These are phyloP conservation scores for Drosophila dives DNA, from an alignment of 2,888 invertebrate species.

Conservation along the genomic window DNA sequence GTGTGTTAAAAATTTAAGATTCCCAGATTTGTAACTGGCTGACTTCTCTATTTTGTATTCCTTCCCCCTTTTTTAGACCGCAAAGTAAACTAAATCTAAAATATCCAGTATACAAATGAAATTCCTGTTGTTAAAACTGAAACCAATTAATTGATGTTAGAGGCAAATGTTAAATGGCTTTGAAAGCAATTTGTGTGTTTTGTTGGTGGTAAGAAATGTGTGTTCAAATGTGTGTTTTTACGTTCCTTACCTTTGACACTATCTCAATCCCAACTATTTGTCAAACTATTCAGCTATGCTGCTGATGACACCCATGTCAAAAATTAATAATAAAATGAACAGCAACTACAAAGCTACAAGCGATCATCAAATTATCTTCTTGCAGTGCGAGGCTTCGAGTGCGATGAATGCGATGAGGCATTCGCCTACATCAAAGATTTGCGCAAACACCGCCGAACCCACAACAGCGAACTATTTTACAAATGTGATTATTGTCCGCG, in stretches of 20 bases:
- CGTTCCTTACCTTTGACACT: neutral
- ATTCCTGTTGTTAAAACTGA: neutral
- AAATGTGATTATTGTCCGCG: conserved; percentile 73
- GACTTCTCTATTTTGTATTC: neutral
- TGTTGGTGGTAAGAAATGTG: conserved; percentile 5
- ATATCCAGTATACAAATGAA: neutral
- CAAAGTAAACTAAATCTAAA: neutral
- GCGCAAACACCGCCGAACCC: conserved; percentile 77
- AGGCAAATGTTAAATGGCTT: conserved; percentile 7
- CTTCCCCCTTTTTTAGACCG: neutral
- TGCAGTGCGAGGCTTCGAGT: conserved; percentile 74
- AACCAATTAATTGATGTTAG: conserved; percentile 8
- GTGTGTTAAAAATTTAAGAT: neutral
- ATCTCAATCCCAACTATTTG: conserved; percentile 13
- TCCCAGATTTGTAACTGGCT: neutral
- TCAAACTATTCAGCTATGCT: conserved; percentile 3
- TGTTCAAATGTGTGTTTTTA: neutral
- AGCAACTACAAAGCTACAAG: conserved; percentile 41
- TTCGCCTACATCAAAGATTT: conserved; percentile 72
- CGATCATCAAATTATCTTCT: conserved; percentile 50
- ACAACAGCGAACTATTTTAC: conserved; percentile 76
- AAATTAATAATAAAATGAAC: neutral
- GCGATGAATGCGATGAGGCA: conserved; percentile 68
- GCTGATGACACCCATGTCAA: conserved; percentile 13
- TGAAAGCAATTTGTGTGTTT: neutral